Base-by-base conservation (phyloP, 1,140 invertebrate genomes). In the Platyura marginata region DNA sequence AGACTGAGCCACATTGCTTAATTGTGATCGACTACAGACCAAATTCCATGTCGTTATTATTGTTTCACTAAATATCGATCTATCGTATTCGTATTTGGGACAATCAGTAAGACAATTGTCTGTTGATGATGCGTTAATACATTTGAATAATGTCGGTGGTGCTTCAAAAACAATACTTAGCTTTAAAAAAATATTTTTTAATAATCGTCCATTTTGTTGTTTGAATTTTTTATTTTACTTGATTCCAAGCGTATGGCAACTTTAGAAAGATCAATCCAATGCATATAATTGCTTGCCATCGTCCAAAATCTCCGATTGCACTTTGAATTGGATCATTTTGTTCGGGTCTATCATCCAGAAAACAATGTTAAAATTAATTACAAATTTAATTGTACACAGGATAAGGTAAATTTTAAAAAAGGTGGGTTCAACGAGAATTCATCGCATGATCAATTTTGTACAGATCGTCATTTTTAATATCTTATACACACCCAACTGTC, bases 21-120 rank as follows among this genome's bases (percentile, higher is more conserved):
- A 55, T 55, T 74, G 73, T 18, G 60, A 54, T 44, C 59, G 64
- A 3, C 71, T 65, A 42, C 82, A 86, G 0, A 81, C 70, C 8
- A 86, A 66, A 55, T 83, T 59, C 79, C 80, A 86, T 65, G 84
- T 69, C 1, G 73, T 78, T 18, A 74, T 60, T 5, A 82, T 80
- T 0, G 79, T 83, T 47, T 79, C 69, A 18, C 70, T 57, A 50
- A 86, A 86, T 19, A 73, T 58, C 19, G 59, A 66, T 11, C 63
- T 66, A 44, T 82, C 70, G 42, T 74, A 81, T 43, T 59, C 60
- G 44, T 72, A 74, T 1, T 62, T 43, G 0, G 56, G 54, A 48
- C 79, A 81, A 19, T 71, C 66, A 1, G 50, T 44, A 6, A 54
- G 41, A 37, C 62, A 70, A 0, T 59, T 53, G 41, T 65, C 59